Percentiles rank a stretch among this genome's conserved stretches.
phyloP scores from a whole-genome alignment of 2,888 invertebrate species.

The Stenchaetothrips biformis region DNA sequence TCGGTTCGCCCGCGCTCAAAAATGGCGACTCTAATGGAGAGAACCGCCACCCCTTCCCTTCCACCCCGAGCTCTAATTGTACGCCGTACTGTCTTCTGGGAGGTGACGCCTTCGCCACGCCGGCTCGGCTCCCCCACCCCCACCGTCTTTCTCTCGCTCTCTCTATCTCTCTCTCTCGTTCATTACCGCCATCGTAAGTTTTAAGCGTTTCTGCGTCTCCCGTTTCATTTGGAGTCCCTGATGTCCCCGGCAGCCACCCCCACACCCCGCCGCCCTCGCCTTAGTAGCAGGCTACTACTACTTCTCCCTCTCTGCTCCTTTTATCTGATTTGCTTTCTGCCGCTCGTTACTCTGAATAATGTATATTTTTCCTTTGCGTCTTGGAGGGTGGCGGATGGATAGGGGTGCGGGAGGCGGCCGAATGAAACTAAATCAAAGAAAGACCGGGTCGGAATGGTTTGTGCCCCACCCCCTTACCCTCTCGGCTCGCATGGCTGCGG shows the following conservation, averaged over 20 bases:
- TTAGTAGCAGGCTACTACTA: not conserved
- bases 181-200: constrained; percentile 24
- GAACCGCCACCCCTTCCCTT: not conserved
- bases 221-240: constrained; percentile 18
- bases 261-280: not conserved
- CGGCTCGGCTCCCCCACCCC: not conserved
- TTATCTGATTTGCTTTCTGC: constrained; percentile 23
- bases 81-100: constrained; percentile 18
- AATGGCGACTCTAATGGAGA: constrained; percentile 20
- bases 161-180: not conserved
- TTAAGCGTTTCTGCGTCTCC: constrained; percentile 21
- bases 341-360: constrained; percentile 22
- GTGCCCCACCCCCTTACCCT: too few relatives aligned
- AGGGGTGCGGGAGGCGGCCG: not conserved
- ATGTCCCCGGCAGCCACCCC: not conserved
- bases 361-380: not conserved
- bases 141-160: not conserved
- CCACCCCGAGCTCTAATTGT: constrained; percentile 15
- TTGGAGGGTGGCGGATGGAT: not conserved
- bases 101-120: constrained; percentile 11
- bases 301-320: constrained; percentile 8
- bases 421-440: constrained; percentile 17
- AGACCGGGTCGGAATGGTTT: not conserved
- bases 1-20: not conserved
- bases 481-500: too few relatives aligned